phyloP scores from a whole-genome alignment of 2,888 invertebrate genomes.

The Xestia xanthographa region DNA sequence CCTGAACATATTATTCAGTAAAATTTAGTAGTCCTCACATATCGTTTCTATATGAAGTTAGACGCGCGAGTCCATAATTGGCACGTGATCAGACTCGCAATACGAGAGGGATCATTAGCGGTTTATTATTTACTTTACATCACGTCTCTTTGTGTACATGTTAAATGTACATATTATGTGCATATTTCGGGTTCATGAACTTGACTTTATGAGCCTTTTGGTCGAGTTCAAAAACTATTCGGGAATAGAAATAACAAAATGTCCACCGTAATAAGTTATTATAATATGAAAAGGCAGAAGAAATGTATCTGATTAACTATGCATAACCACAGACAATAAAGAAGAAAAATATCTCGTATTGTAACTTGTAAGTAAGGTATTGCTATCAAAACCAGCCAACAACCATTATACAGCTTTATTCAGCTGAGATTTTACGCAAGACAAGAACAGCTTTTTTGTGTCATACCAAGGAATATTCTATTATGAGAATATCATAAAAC shows the following conservation, averaged over 20 bases:
- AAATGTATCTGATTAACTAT: neutral
- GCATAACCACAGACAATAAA: slow-evolving; percentile 4
- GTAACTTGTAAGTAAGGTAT: slow-evolving; percentile 14
- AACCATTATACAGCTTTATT: slow-evolving; percentile 3
- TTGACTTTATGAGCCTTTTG: neutral
- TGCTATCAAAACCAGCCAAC: neutral
- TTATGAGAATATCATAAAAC: slow-evolving; percentile 51
- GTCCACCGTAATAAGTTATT: neutral
- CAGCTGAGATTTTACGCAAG: slow-evolving; percentile 22
- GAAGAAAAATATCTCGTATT: slow-evolving; percentile 18
- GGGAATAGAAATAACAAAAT: neutral
- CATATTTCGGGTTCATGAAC: slow-evolving; percentile 15
- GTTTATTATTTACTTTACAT: slow-evolving; percentile 44
- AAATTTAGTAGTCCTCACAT: slow-evolving; percentile 14
- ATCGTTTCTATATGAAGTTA: slow-evolving; percentile 31
- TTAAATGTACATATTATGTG: slow-evolving; percentile 3
- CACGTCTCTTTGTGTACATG: slow-evolving; percentile 19
- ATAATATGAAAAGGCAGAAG: neutral
- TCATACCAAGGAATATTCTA: slow-evolving; percentile 42
- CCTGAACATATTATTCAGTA: slow-evolving; percentile 3
- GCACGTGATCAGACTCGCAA: slow-evolving; percentile 50
- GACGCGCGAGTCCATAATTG: slow-evolving; percentile 41
- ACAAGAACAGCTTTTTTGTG: slow-evolving; percentile 27
- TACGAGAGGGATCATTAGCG: slow-evolving; percentile 42
- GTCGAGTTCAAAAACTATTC: neutral